Evolutionary conservation across 1,140 invertebrate species (phyloP).

Genomic region (Pararge aegeria): DNA sequence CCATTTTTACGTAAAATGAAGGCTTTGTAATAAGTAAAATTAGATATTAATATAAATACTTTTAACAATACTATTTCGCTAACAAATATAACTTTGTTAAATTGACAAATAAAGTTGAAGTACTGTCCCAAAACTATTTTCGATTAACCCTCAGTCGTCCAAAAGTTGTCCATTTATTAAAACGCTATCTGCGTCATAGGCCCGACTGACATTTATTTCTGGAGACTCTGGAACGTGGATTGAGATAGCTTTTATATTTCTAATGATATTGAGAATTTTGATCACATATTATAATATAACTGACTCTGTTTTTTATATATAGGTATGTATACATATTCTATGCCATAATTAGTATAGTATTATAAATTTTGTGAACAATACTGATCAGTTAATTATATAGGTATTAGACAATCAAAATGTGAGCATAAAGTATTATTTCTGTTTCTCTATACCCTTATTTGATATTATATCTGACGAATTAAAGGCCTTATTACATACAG

Average conservation of each 20-base stretch:
- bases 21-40: too few species aligned
- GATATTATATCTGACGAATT: too few species aligned
- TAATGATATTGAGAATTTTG: not conserved
- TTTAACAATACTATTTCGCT: not conserved
- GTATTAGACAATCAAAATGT: too few species aligned
- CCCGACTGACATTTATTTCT: constrained; percentile 6
- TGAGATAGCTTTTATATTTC: not conserved
- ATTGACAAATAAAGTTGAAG: not conserved
- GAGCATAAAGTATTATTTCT: too few species aligned
- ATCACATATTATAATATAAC: not conserved
- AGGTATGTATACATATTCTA: too few species aligned
- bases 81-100: not conserved
- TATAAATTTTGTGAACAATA: too few species aligned
- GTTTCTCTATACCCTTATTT: too few species aligned
- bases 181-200: not conserved
- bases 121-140: constrained; percentile 1
- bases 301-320: too few species aligned
- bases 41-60: not conserved
- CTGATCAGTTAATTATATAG: too few species aligned
- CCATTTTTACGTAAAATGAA: too few species aligned
- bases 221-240: not conserved
- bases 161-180: constrained; percentile 4
- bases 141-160: not conserved
- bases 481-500: too few species aligned
- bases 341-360: too few species aligned